Conservation (phyloP, 2,113 vertebrate genomes). For the Panurus biarmicus region DNA sequence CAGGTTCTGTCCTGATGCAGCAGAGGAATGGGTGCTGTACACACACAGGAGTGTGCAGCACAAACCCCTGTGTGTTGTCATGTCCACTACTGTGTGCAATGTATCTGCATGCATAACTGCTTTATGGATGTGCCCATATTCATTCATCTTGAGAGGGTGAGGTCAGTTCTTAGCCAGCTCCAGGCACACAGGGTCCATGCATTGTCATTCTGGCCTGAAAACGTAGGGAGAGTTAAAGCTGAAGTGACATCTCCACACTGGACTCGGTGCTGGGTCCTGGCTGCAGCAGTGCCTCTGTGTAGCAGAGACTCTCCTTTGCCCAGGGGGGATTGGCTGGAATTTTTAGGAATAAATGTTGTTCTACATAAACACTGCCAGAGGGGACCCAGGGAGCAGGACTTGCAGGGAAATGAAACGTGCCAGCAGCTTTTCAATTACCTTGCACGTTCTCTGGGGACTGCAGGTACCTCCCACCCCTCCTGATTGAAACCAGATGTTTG, state of each 20-base stretch:
- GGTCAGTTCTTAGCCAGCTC: not conserved
- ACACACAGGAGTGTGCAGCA: not conserved
- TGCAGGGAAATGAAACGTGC: not conserved
- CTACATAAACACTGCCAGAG: not conserved
- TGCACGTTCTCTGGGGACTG: not conserved
- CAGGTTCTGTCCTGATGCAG: not conserved
- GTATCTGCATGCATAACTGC: not conserved
- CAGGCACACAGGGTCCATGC: not conserved
- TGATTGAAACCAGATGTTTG: not conserved
- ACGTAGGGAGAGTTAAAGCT: not conserved
- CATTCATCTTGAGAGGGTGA: not conserved
- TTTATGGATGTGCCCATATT: fast-evolving
- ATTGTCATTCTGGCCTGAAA: not conserved
- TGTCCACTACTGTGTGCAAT: fast-evolving
- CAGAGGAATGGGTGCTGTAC: not conserved
- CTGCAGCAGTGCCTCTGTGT: not conserved
- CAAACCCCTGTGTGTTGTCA: not conserved
- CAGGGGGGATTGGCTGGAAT: not conserved
- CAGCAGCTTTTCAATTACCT: not conserved
- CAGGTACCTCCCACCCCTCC: not conserved
- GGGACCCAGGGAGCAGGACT: not conserved
- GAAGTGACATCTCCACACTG: no score
- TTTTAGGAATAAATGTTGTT: not conserved
- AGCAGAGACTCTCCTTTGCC: not conserved
- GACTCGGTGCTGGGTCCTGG: fast-evolving